Evolutionary conservation across 2,113 vertebrate genomes (phyloP).

Genomic region (Psammodynastes pulverulentus): DNA sequence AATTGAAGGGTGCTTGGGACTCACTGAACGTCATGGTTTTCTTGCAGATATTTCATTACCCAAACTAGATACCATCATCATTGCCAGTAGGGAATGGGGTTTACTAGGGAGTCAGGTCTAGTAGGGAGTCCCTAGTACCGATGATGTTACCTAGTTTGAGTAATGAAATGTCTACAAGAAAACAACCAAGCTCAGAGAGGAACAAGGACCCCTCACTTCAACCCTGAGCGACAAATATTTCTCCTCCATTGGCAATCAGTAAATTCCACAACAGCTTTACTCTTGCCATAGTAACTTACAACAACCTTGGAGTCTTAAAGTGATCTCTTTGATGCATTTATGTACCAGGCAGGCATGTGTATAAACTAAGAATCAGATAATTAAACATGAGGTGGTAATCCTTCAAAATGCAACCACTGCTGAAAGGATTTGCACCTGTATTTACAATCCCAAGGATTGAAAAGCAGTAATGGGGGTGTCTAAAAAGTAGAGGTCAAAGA

Average conservation of each 20-base stretch:
- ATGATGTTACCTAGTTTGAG: background rate
- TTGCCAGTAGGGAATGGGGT: background rate
- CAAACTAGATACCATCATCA: background rate
- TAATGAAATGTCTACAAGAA: background rate
- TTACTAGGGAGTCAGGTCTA: background rate
- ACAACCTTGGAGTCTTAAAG: background rate
- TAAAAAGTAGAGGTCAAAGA: background rate
- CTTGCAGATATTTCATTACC: background rate
- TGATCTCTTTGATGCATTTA: background rate
- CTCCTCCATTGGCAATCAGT: background rate
- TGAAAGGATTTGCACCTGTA: background rate
- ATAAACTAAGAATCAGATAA: slow-evolving; percentile 8
- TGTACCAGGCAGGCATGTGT: background rate
- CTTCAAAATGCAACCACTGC: background rate
- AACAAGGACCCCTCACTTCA: background rate
- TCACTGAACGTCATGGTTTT: background rate
- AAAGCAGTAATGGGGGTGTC: background rate
- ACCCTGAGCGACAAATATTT: background rate
- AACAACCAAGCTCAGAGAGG: background rate
- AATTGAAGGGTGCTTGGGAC: background rate
- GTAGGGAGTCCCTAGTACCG: background rate
- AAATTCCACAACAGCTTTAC: background rate
- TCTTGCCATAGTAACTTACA: background rate
- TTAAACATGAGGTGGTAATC: background rate
- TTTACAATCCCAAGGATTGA: background rate